These are phyloP conservation scores for Drosophila grimshawi DNA, from an alignment of 1,140 invertebrate genomes.

Conservation along the genomic window DNA sequence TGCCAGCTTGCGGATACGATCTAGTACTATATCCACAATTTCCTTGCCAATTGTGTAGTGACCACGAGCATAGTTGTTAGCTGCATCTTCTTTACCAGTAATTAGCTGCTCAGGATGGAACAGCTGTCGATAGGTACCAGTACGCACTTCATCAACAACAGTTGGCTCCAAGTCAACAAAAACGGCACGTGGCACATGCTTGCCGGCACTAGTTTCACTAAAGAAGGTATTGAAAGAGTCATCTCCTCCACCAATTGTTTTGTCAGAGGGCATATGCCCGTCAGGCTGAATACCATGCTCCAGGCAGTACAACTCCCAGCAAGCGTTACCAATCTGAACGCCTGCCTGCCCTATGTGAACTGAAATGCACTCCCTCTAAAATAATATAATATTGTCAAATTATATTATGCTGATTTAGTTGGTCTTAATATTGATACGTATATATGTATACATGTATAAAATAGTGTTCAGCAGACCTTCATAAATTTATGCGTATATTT, in stretches of 20 bases:
- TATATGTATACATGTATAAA: too few species aligned
- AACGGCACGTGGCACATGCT: slow-evolving; percentile 89
- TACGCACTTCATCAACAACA: slow-evolving; percentile 90
- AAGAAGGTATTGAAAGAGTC: slow-evolving; percentile 94
- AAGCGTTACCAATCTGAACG: slow-evolving; percentile 95
- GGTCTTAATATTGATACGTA: too few species aligned
- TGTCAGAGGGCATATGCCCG: slow-evolving; percentile 92
- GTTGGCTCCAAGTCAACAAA: slow-evolving; percentile 91
- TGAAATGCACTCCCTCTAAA: slow-evolving; percentile 92
- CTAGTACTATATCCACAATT: slow-evolving; percentile 92
- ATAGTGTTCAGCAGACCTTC: too few species aligned
- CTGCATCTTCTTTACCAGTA: slow-evolving; percentile 91
- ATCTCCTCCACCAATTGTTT: slow-evolving; percentile 88
- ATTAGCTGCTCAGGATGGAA: slow-evolving; percentile 92
- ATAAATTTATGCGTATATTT: too few species aligned
- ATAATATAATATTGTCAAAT: slow-evolving; percentile 13
- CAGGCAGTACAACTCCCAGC: slow-evolving; percentile 94
- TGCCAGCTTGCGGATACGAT: slow-evolving; percentile 90
- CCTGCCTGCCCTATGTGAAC: slow-evolving; percentile 95
- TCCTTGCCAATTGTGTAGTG: slow-evolving; percentile 96
- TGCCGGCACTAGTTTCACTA: slow-evolving; percentile 91
- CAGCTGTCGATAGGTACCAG: slow-evolving; percentile 89
- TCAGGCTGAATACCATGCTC: slow-evolving; percentile 96
- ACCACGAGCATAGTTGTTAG: slow-evolving; percentile 93
- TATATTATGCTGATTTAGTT: too few species aligned